Evolutionary conservation across 2,888 invertebrate species (phyloP).

Genomic region (Cheilosia vernalis): DNA sequence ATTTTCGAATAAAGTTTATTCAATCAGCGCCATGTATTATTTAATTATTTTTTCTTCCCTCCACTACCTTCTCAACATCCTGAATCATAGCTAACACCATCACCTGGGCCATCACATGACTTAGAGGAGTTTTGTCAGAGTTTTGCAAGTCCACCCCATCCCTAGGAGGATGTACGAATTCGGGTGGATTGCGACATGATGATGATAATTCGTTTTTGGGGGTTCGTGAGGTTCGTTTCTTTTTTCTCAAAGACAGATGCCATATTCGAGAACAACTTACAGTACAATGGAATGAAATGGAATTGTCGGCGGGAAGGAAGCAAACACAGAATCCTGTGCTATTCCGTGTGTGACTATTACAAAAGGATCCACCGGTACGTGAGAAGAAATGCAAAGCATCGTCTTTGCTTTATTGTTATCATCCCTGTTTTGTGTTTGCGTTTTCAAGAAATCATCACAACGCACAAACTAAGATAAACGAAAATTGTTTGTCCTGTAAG

Average conservation of each 20-base stretch:
- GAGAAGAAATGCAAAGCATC: slow-evolving; percentile 69
- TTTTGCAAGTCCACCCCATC: slow-evolving; percentile 39
- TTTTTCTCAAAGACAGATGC: slow-evolving; percentile 53
- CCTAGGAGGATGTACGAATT: slow-evolving; percentile 34
- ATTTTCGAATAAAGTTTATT: slow-evolving; percentile 43
- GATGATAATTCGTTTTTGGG: slow-evolving; percentile 71
- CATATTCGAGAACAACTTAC: slow-evolving; percentile 41
- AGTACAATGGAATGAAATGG: slow-evolving; percentile 19
- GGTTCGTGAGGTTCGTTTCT: slow-evolving; percentile 54
- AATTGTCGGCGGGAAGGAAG: slow-evolving; percentile 34
- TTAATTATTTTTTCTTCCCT: slow-evolving; percentile 62
- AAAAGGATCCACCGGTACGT: slow-evolving; percentile 70
- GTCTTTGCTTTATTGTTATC: neutral
- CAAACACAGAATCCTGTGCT: slow-evolving; percentile 56
- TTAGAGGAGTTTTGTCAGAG: slow-evolving; percentile 45
- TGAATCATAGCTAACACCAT: slow-evolving; percentile 64
- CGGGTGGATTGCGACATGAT: slow-evolving; percentile 58
- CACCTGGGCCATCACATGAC: slow-evolving; percentile 58
- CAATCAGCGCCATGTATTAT: slow-evolving; percentile 62
- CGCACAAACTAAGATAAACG: slow-evolving; percentile 60
- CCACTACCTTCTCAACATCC: slow-evolving; percentile 25
- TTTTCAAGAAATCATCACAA: slow-evolving; percentile 59
- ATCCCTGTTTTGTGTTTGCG: slow-evolving; percentile 10
- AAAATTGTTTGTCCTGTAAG: slow-evolving; percentile 60
- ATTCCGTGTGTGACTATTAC: slow-evolving; percentile 71